phyloP scores from a whole-genome alignment of 2,888 invertebrate species.

The Fabriciana adippe region DNA sequence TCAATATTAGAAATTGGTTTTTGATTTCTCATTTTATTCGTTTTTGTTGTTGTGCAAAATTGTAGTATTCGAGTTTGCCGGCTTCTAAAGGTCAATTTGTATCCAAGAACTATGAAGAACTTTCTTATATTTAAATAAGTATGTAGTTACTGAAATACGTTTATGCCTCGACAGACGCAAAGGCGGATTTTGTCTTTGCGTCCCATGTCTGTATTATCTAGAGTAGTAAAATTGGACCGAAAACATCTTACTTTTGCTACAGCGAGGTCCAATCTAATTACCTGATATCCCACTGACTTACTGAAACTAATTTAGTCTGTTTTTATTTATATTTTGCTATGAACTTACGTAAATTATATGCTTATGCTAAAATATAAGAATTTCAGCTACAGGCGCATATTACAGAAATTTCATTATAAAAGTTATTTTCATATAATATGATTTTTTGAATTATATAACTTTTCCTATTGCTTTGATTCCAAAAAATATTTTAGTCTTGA shows the following conservation, averaged over 20 bases:
- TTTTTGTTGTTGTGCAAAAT: conserved; percentile 9
- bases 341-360: background rate
- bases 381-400: background rate
- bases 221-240: conserved; percentile 1
- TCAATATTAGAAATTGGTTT: conserved; percentile 21
- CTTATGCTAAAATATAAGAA: too few relatives aligned
- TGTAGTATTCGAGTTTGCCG: background rate
- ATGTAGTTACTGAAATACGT: background rate
- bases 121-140: background rate
- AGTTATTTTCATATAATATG: conserved; percentile 7
- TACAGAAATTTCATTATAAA: background rate
- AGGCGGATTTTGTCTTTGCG: too few relatives aligned
- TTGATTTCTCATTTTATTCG: conserved; percentile 9
- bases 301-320: conserved; percentile 9
- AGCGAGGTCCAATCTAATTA: conserved; percentile 11
- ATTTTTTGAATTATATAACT: too few relatives aligned
- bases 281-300: background rate
- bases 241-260: conserved; percentile 5
- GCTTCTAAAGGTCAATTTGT: background rate
- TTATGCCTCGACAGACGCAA: too few relatives aligned
- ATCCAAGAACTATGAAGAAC: background rate
- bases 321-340: background rate
- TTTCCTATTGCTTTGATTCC: too few relatives aligned
- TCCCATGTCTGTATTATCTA: background rate
- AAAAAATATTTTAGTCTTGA: too few relatives aligned